Percentiles rank a stretch among this genome's conserved stretches.
Conservation (phyloP, 2,113 vertebrate genomes). For the Rostratula benghalensis region DNA sequence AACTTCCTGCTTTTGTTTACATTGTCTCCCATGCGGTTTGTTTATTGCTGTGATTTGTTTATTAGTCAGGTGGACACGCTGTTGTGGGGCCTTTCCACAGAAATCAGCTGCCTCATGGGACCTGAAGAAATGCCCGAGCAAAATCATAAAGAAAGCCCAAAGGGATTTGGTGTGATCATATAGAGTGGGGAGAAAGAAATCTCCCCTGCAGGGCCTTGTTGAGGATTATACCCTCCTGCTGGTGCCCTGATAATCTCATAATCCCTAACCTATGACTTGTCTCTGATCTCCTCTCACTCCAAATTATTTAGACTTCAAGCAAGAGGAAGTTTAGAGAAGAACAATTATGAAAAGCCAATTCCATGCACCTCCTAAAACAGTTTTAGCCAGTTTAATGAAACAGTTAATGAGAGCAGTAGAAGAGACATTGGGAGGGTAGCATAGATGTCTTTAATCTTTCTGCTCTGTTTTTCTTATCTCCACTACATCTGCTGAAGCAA, state of each 20-base stretch:
- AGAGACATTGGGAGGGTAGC: background rate
- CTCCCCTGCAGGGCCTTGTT: background rate
- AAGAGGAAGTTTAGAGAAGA: slow-evolving; percentile 41
- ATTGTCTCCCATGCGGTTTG: background rate
- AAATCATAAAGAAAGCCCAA: background rate
- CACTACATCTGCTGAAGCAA: slow-evolving; percentile 17
- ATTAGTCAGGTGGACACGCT: background rate
- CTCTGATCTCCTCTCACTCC: slow-evolving; percentile 48
- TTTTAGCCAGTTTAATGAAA: slow-evolving; percentile 17
- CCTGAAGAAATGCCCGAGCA: background rate
- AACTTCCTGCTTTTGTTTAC: slow-evolving; percentile 11
- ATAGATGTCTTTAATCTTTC: background rate
- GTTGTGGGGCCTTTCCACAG: background rate
- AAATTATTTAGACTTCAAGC: slow-evolving; percentile 35
- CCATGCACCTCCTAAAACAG: slow-evolving; percentile 9
- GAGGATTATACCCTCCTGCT: background rate
- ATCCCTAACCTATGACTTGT: slow-evolving; percentile 38
- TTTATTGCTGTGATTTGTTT: background rate
- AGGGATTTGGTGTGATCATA: background rate
- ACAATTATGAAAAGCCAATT: slow-evolving; percentile 23
- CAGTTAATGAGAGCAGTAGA: slow-evolving; percentile 13
- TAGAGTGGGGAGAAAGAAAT: background rate
- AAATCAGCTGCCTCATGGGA: background rate
- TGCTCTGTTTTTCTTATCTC: slow-evolving; percentile 12
- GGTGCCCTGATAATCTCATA: slow-evolving; percentile 30